Percentiles rank a stretch among this genome's conserved stretches.
These are phyloP conservation scores for Platycheirus rosarum DNA, from an alignment of 2,888 invertebrate species.

Conservation along the genomic window DNA sequence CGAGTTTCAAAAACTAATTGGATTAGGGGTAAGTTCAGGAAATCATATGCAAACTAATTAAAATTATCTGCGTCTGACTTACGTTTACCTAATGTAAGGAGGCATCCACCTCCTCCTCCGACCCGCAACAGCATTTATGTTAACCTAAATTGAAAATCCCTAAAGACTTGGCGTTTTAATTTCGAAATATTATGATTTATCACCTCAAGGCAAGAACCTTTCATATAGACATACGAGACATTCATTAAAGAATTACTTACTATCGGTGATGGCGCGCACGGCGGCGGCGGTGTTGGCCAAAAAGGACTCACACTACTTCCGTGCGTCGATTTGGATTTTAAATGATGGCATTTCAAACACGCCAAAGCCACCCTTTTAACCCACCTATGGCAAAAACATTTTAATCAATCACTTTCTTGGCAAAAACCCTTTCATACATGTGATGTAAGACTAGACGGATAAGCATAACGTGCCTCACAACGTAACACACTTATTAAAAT, in stretches of 20 bases:
- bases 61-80: too few relatives aligned
- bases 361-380: neutral
- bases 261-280: slow-evolving; percentile 17
- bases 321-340: slow-evolving; percentile 34
- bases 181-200: slow-evolving; percentile 12
- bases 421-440: neutral
- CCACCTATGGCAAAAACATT: too few relatives aligned
- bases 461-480: slow-evolving; percentile 4
- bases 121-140: neutral
- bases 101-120: too few relatives aligned
- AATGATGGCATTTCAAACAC: neutral
- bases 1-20: too few relatives aligned
- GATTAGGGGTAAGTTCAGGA: too few relatives aligned
- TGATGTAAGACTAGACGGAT: slow-evolving; percentile 26
- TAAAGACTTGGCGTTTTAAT: slow-evolving; percentile 6
- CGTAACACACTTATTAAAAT: slow-evolving; percentile 62
- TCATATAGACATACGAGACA: slow-evolving; percentile 31
- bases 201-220: slow-evolving; percentile 23
- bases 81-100: too few relatives aligned
- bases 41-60: too few relatives aligned
- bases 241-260: slow-evolving; percentile 34
- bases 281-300: too few relatives aligned
- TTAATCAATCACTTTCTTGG: slow-evolving; percentile 22
- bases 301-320: slow-evolving; percentile 13
- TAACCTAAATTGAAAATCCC: neutral